Conservation (phyloP, 2,888 invertebrate species). For the Scaptodrosophila latifasciaeformis region DNA sequence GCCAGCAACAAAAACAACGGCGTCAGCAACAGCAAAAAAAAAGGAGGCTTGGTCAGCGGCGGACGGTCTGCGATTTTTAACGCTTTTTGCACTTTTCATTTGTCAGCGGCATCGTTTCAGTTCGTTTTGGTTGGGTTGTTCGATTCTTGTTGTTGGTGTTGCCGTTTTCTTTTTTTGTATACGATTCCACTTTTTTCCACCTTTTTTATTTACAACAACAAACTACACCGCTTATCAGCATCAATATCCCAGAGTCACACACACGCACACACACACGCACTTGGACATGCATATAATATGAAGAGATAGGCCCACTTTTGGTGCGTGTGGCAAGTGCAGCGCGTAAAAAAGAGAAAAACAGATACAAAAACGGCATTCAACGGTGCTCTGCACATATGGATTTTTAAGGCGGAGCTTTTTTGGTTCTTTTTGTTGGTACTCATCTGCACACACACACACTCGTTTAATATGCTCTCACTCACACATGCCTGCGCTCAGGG, state of each 20-base stretch:
- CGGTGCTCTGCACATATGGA: slow-evolving; percentile 54
- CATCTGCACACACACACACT: slow-evolving; percentile 16
- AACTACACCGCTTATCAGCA: background rate
- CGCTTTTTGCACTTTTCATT: slow-evolving; percentile 69
- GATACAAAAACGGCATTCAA: slow-evolving; percentile 55
- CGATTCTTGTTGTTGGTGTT: too few species aligned
- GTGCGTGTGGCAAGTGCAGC: slow-evolving; percentile 29
- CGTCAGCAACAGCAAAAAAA: slow-evolving; percentile 11
- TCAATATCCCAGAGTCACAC: too few species aligned
- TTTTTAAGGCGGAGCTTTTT: slow-evolving; percentile 74
- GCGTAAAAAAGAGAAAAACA: slow-evolving; percentile 71
- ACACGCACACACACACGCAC: too few species aligned
- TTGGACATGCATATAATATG: slow-evolving; percentile 18
- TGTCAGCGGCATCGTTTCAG: slow-evolving; percentile 39
- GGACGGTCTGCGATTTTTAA: slow-evolving; percentile 45
- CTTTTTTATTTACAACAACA: slow-evolving; percentile 52
- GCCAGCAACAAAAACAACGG: slow-evolving; percentile 45
- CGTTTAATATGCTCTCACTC: background rate
- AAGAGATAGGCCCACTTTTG: slow-evolving; percentile 38
- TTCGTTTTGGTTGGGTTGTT: too few species aligned
- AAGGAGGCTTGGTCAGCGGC: slow-evolving; percentile 40
- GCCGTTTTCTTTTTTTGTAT: slow-evolving; percentile 13
- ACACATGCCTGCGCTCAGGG: background rate
- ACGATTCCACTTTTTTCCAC: slow-evolving; percentile 20
- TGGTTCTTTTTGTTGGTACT: slow-evolving; percentile 66